phyloP scores from a whole-genome alignment of 2,888 invertebrate species.

The Troides oblongomaculatus region DNA sequence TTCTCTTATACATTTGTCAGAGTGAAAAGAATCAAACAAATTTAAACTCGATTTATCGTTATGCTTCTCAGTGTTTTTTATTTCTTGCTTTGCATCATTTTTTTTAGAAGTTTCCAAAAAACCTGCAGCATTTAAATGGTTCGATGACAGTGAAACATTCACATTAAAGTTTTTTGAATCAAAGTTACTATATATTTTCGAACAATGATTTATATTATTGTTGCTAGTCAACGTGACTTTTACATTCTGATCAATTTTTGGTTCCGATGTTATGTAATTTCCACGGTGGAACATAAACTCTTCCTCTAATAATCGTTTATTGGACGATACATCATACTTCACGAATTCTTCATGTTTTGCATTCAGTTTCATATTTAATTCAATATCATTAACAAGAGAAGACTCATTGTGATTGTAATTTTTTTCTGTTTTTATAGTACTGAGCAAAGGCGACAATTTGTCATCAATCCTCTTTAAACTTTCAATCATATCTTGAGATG shows the following conservation, averaged over 20 bases:
- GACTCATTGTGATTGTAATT: constrained; percentile 12
- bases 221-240: constrained; percentile 45
- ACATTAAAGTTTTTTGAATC: constrained; percentile 46
- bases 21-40: constrained; percentile 44
- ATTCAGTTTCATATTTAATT: constrained; percentile 29
- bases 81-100: constrained; percentile 44
- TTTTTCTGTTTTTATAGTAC: constrained; percentile 29
- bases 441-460: constrained; percentile 12
- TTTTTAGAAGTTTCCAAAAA: constrained; percentile 52
- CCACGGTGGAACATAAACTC: constrained; percentile 41
- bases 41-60: constrained; percentile 52
- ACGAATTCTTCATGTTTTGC: constrained; percentile 28
- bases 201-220: constrained; percentile 38
- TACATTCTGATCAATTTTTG: constrained; percentile 46
- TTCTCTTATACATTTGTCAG: constrained; percentile 64
- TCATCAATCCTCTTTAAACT: constrained; percentile 28
- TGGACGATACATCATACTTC: constrained; percentile 31
- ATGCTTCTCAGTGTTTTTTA: constrained; percentile 50
- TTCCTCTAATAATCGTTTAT: constrained; percentile 31
- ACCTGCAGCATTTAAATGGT: constrained; percentile 50
- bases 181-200: constrained; percentile 29
- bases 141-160: constrained; percentile 46
- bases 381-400: constrained; percentile 27
- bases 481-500: constrained; percentile 14
- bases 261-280: constrained; percentile 44